Conservation (phyloP, 2,113 vertebrate species). For the Mungos mungo region DNA sequence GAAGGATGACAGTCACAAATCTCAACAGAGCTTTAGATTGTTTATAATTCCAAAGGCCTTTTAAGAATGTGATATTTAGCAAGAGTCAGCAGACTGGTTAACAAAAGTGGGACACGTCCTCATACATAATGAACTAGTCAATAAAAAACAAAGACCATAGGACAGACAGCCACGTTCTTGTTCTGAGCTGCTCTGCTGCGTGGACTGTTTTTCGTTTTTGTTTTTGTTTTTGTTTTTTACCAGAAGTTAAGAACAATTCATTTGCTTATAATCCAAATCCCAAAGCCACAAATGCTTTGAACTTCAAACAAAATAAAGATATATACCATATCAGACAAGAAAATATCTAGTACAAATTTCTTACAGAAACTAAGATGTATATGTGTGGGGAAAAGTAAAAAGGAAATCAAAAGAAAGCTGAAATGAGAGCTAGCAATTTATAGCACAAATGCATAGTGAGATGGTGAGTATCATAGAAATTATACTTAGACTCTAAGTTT, state of each 20-base stretch:
- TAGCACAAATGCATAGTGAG: background rate
- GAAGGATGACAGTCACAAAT: slow-evolving; percentile 69
- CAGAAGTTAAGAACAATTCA: background rate
- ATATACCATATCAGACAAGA: background rate
- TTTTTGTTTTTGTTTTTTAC: background rate
- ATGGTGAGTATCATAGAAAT: background rate
- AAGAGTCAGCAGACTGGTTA: slow-evolving; percentile 55
- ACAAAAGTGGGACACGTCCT: slow-evolving; percentile 51
- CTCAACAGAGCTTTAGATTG: slow-evolving; percentile 34
- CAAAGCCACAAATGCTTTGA: background rate
- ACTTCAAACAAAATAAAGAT: slow-evolving; percentile 55
- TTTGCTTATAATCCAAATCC: slow-evolving; percentile 33
- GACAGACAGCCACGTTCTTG: background rate
- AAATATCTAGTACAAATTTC: background rate
- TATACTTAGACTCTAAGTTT: background rate
- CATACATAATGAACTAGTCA: slow-evolving; percentile 58
- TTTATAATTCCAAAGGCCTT: slow-evolving; percentile 53
- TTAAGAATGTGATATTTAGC: slow-evolving; percentile 61
- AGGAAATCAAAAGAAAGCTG: background rate
- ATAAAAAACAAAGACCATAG: slow-evolving; percentile 38
- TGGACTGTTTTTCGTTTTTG: background rate
- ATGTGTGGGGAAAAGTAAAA: background rate
- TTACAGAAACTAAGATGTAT: background rate
- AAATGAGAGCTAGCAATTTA: background rate
- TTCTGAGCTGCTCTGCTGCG: background rate